Conservation (phyloP, 2,888 invertebrate genomes). For the Parnassius smintheus region DNA sequence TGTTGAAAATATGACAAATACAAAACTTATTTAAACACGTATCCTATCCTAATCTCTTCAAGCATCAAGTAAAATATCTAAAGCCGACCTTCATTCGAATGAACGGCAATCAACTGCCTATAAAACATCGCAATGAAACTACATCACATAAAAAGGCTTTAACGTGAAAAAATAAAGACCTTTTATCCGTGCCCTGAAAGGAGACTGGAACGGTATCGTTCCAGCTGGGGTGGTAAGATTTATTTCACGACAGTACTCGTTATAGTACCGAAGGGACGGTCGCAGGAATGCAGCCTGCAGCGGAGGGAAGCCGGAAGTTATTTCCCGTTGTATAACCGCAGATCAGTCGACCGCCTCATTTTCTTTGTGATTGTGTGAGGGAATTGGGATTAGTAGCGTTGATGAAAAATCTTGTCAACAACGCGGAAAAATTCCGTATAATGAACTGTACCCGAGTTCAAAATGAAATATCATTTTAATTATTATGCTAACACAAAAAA, state of each 20-base stretch:
- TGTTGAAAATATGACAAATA: too few species aligned
- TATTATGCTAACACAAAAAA: background rate
- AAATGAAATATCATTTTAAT: background rate
- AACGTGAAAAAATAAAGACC: slow-evolving; percentile 74
- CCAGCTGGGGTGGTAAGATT: slow-evolving; percentile 71
- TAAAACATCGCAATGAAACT: slow-evolving; percentile 68
- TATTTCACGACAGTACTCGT: slow-evolving; percentile 75
- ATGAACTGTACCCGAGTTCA: background rate
- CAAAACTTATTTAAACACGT: too few species aligned
- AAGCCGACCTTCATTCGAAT: slow-evolving; percentile 9
- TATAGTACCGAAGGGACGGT: slow-evolving; percentile 72
- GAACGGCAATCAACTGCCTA: slow-evolving; percentile 45
- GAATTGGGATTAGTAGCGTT: slow-evolving; percentile 56
- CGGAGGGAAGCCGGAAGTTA: slow-evolving; percentile 42
- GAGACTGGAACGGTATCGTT: slow-evolving; percentile 59
- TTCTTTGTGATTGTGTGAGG: slow-evolving; percentile 59
- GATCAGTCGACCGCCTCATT: slow-evolving; percentile 61
- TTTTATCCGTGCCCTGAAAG: slow-evolving; percentile 70
- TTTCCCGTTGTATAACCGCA: slow-evolving; percentile 60
- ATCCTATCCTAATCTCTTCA: background rate
- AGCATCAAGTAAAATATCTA: slow-evolving; percentile 18
- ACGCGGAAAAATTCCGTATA: slow-evolving; percentile 2
- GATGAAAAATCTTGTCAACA: slow-evolving; percentile 24
- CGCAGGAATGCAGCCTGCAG: slow-evolving; percentile 66
- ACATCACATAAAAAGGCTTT: slow-evolving; percentile 60